Evolutionary conservation across 2,888 invertebrate species (phyloP).

Genomic region (Tineola bisselliella): DNA sequence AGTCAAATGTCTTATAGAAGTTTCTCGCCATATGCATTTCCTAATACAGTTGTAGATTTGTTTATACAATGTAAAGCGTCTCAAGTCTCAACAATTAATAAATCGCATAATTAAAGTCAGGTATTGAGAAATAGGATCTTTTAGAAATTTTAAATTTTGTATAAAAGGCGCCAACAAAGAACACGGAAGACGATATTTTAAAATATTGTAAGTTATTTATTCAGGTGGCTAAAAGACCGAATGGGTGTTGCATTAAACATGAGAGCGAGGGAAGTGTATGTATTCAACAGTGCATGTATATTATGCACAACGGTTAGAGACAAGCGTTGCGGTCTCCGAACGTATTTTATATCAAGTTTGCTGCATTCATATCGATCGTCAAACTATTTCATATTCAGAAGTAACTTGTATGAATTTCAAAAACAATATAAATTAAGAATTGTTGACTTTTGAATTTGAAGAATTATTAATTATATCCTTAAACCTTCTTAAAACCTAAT

Average conservation of each 20-base stretch:
- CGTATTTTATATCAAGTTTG: slow-evolving; percentile 1
- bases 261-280: not conserved
- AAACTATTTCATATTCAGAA: not conserved
- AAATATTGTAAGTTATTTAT: not conserved
- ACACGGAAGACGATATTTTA: not conserved
- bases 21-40: too few species aligned
- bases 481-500: too few species aligned
- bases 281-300: not conserved
- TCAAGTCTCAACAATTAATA: too few species aligned
- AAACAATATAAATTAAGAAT: too few species aligned
- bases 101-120: too few species aligned
- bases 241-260: slow-evolving; percentile 4
- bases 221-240: slow-evolving; percentile 5
- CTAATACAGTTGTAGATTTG: too few species aligned
- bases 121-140: too few species aligned
- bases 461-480: too few species aligned
- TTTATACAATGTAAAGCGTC: too few species aligned
- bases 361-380: not conserved
- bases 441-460: too few species aligned
- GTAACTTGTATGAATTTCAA: not conserved
- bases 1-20: too few species aligned
- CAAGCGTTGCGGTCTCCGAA: not conserved
- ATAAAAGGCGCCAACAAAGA: not conserved
- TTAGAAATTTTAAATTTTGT: too few species aligned
- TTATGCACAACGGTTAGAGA: not conserved